phyloP scores from a whole-genome alignment of 2,888 invertebrate species.

The Eristalis tenax region DNA sequence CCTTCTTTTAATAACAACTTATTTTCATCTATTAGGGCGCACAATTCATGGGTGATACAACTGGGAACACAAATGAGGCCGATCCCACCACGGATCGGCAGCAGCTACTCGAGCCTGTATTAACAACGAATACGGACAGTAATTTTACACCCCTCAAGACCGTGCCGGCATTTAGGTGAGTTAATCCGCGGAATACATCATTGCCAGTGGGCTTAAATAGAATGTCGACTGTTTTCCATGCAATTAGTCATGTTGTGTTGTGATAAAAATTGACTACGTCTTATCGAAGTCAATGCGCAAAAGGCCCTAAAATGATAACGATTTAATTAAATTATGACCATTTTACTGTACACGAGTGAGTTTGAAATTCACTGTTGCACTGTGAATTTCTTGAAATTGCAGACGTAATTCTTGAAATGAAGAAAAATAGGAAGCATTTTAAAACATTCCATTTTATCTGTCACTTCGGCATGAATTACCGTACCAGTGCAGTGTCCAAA shows the following conservation, averaged over 20 bases:
- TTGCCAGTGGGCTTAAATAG: background rate
- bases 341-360: no score
- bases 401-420: no score
- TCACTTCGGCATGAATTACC: no score
- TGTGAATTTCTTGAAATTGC: no score
- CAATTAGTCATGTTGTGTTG: background rate
- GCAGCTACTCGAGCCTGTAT: slow-evolving; percentile 78
- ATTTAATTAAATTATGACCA: background rate
- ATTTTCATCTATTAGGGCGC: slow-evolving; percentile 71
- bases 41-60: slow-evolving; percentile 74
- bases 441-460: no score
- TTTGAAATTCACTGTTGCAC: no score
- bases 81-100: slow-evolving; percentile 75
- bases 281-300: background rate
- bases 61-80: slow-evolving; percentile 54
- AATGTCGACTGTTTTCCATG: background rate
- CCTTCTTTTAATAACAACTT: background rate
- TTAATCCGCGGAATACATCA: background rate
- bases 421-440: no score
- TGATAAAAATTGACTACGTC: background rate
- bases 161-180: slow-evolving; percentile 79
- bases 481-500: no score
- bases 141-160: slow-evolving; percentile 78
- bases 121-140: slow-evolving; percentile 76
- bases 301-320: background rate